These are phyloP conservation scores for Hyles lineata DNA, from an alignment of 2,888 invertebrate species.

Conservation along the genomic window DNA sequence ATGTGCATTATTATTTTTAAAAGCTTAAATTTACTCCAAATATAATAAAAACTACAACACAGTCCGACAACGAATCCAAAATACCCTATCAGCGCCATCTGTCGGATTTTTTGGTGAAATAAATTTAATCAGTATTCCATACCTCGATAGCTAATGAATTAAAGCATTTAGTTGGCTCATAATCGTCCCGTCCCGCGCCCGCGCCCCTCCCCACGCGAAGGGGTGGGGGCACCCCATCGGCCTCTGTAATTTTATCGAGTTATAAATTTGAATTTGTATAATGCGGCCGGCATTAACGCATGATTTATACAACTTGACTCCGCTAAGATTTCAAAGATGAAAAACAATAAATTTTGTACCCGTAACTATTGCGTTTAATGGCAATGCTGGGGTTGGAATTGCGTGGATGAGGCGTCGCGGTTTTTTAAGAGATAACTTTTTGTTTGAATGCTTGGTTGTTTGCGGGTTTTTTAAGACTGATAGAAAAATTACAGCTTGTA, in stretches of 20 bases:
- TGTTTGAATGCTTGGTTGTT: too few relatives aligned
- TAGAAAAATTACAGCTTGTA: too few relatives aligned
- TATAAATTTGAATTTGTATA: slow-evolving; percentile 86
- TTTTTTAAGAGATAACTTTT: neutral
- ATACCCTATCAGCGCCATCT: slow-evolving; percentile 27
- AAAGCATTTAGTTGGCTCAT: slow-evolving; percentile 74
- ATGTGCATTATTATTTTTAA: neutral
- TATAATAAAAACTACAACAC: neutral
- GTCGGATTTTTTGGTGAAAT: slow-evolving; percentile 21
- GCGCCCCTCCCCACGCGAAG: slow-evolving; percentile 43
- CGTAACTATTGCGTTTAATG: slow-evolving; percentile 83
- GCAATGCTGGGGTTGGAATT: slow-evolving; percentile 50
- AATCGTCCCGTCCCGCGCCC: slow-evolving; percentile 47
- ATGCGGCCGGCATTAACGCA: slow-evolving; percentile 82
- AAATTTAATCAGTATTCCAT: slow-evolving; percentile 44
- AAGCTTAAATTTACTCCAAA: neutral
- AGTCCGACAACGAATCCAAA: neutral
- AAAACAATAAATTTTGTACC: slow-evolving; percentile 84
- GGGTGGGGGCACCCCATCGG: slow-evolving; percentile 64
- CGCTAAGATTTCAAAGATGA: slow-evolving; percentile 85
- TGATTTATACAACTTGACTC: slow-evolving; percentile 85
- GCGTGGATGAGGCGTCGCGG: slow-evolving; percentile 53
- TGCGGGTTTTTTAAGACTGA: too few relatives aligned
- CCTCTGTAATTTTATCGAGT: slow-evolving; percentile 85
- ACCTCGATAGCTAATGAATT: slow-evolving; percentile 70